Base-by-base conservation (phyloP, 2,113 vertebrate species). In the Cyprinodon tularosa region DNA sequence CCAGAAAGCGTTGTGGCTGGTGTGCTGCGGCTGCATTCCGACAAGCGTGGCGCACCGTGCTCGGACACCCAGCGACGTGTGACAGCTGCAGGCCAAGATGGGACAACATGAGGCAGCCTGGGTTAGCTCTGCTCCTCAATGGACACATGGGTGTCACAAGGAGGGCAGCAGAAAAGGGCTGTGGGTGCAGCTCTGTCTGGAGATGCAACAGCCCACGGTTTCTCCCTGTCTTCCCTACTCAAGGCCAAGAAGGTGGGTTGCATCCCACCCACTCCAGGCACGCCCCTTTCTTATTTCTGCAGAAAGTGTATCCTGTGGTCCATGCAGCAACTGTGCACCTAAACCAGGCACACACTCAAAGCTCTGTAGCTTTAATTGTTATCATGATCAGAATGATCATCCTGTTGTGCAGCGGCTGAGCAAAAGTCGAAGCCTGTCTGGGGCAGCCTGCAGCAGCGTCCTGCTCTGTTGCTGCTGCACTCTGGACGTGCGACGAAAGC, bases 1-100 rank as follows among this genome's bases (percentile, higher is more conserved):
- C 91, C 98, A 99, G 91, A 99, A 99, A 89, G 97, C 98, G 0
- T 95, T 99, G 84, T 99, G 97, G 95, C 94, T 99, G 85, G 80
- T 98, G 69, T 98, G 98, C 88, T 99, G 98, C 0, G 97, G 98
- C 68, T 99, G 97, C 36, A 78, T 98, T 85, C 97, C 98, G 3
- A 88, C 96, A 79, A 94, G 96, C 6, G 92, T 99, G 85, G 94
- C 95, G 42, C 96, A 97, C 22, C 94, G 98, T 72, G 96, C 96
- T 1, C 94, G 97, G 91, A 98, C 97, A 3, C 98, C 98, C 38
- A 99, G 98, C 37, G 97, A 98, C 12, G 98, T 99, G 91, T 99
- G 95, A 97, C 74, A 44, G 29, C 3, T 47, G 69, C 73, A 47
- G 93, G 94, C 75, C 79, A 74, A 53, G 74, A 82, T 62, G 78